These are phyloP conservation scores for Cnemophilus loriae DNA, from an alignment of 2,113 vertebrate genomes.

Conservation along the genomic window DNA sequence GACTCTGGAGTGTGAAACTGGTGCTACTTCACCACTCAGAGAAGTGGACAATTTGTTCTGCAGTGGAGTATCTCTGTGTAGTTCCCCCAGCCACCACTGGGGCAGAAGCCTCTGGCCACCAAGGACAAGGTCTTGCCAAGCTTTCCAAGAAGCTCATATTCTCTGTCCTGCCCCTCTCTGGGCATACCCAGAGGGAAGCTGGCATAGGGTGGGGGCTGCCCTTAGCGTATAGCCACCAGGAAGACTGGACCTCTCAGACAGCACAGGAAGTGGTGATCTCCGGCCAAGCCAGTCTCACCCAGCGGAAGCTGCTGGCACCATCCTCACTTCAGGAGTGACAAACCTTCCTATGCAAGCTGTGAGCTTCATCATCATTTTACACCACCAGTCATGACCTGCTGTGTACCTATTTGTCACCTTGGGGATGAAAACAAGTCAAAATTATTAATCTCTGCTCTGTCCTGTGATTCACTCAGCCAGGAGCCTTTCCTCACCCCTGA, in stretches of 20 bases:
- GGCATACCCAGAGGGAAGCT: fast-evolving
- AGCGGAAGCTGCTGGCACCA: background rate
- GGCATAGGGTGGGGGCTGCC: background rate
- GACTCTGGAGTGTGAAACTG: background rate
- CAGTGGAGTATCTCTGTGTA: fast-evolving
- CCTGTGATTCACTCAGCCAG: background rate
- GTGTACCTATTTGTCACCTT: background rate
- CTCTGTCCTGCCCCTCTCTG: background rate
- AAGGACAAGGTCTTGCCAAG: background rate
- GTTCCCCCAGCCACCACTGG: background rate
- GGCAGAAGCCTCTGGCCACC: background rate
- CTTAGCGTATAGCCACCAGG: fast-evolving
- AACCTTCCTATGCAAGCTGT: background rate
- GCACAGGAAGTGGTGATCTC: fast-evolving
- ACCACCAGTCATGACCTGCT: background rate
- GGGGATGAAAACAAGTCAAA: background rate
- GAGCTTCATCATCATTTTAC: background rate
- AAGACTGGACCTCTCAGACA: fast-evolving
- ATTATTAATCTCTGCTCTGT: background rate
- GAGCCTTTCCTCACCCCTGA: background rate
- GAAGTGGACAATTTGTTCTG: background rate
- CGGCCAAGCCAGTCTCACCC: background rate
- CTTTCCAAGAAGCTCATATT: fast-evolving
- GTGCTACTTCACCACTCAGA: background rate
- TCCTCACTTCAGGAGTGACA: background rate